phyloP scores from a whole-genome alignment of 2,113 vertebrate genomes.

The Elephas maximus region DNA sequence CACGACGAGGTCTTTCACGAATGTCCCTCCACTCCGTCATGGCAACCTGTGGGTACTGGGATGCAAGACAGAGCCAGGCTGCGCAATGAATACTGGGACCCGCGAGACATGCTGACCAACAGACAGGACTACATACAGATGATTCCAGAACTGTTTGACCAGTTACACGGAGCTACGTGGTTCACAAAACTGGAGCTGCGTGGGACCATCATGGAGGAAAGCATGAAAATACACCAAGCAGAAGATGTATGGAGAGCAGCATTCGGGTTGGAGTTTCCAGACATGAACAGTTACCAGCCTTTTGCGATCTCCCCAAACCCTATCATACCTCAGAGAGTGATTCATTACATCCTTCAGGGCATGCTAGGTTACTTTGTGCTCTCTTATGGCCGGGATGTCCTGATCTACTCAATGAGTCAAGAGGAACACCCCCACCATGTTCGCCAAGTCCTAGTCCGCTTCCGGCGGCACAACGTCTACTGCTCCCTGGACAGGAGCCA shows the following conservation, averaged over 20 bases:
- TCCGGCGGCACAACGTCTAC: constrained; percentile 67
- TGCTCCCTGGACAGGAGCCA: constrained; percentile 72
- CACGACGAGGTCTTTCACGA: constrained; percentile 43
- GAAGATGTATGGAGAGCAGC: constrained; percentile 64
- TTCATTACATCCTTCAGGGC: constrained; percentile 65
- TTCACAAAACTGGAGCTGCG: constrained; percentile 81
- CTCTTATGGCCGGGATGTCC: constrained; percentile 62
- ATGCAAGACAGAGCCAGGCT: constrained; percentile 67
- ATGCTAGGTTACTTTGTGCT: constrained; percentile 62
- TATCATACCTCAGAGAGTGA: neutral
- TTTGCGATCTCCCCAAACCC: neutral
- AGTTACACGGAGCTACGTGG: constrained; percentile 73
- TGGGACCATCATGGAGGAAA: neutral
- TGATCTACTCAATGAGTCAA: constrained; percentile 73
- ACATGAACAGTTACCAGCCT: constrained; percentile 45
- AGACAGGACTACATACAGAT: constrained; percentile 73
- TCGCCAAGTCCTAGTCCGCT: constrained; percentile 73
- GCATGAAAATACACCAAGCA: rapidly evolving
- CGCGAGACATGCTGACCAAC: constrained; percentile 66
- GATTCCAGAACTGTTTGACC: constrained; percentile 80
- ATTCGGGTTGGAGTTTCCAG: neutral
- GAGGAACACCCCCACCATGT: constrained; percentile 66
- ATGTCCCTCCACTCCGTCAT: neutral
- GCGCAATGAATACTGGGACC: constrained; percentile 23
- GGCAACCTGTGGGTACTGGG: constrained; percentile 50